phyloP scores from a whole-genome alignment of 2,797 vertebrate genomes.

The Staurois parvus region DNA sequence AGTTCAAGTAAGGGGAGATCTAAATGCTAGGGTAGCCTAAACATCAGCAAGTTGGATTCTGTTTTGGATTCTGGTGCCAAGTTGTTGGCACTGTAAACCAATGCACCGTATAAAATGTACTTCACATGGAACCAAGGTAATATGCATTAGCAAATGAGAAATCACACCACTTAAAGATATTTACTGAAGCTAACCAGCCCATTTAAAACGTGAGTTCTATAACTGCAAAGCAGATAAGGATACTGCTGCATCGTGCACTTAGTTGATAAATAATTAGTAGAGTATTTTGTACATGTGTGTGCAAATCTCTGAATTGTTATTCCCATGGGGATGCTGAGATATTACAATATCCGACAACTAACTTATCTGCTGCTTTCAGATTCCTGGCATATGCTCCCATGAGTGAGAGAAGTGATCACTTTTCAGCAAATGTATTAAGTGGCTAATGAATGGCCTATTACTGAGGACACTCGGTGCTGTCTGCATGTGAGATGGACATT shows the following conservation, averaged over 20 bases:
- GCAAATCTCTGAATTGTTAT: neutral
- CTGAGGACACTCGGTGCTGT: neutral
- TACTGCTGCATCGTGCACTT: neutral
- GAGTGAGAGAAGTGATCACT: conserved; percentile 3
- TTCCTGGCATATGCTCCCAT: conserved; percentile 2
- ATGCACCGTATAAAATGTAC: neutral
- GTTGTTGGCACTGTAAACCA: neutral
- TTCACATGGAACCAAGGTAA: neutral
- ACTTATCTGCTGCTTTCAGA: neutral
- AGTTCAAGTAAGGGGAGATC: no score
- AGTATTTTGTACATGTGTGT: neutral
- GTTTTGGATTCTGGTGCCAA: neutral
- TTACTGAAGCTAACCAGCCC: neutral
- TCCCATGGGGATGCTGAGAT: neutral
- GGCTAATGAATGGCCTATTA: conserved; percentile 12
- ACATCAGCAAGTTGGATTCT: no score
- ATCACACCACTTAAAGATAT: neutral
- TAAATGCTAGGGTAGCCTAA: no score
- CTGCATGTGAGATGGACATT: neutral
- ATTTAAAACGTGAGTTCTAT: neutral
- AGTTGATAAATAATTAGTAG: neutral
- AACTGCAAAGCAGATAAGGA: neutral
- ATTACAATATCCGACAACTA: neutral
- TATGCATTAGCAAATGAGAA: neutral
- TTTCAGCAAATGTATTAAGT: conserved; percentile 13